A percentile compares a stretch with the other conserved stretches of the same genome.
phyloP scores from a whole-genome alignment of 92 coral and sea anemone genomes.

The Muricea muricata region DNA sequence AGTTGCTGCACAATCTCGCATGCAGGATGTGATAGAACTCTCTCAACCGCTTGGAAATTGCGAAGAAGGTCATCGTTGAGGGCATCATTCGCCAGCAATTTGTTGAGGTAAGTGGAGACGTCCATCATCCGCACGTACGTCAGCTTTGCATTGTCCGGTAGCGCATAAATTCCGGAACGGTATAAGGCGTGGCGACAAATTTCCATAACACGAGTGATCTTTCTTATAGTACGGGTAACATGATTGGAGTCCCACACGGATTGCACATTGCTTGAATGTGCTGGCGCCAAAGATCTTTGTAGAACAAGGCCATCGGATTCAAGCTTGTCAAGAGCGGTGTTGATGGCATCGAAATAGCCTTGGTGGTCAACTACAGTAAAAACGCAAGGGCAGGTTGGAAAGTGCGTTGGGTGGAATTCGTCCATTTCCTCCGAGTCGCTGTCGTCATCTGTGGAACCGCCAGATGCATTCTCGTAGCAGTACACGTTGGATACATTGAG shows the following conservation, averaged over 20 bases:
- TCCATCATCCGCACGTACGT: slow-evolving; percentile 14
- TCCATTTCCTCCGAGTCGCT: not conserved
- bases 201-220: not conserved
- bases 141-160: not conserved
- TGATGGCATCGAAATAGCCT: not conserved
- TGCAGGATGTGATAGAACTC: not conserved
- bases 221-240: not conserved
- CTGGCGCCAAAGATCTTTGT: not conserved
- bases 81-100: not conserved
- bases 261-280: not conserved
- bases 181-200: not conserved
- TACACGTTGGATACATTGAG: slow-evolving; percentile 15
- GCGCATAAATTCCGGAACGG: not conserved
- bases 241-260: not conserved
- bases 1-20: not conserved
- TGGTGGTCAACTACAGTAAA: not conserved
- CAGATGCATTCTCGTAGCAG: slow-evolving; percentile 3
- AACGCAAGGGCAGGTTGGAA: not conserved
- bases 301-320: not conserved
- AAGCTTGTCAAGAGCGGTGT: not conserved
- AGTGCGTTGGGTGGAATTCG: not conserved
- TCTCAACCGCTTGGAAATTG: not conserved
- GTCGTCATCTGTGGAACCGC: not conserved
- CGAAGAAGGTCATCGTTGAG: not conserved
- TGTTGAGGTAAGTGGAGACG: slow-evolving; percentile 6